A percentile compares a stretch with the other conserved stretches of the same genome.
These are phyloP conservation scores for Chrysochloris asiatica DNA, from an alignment of 2,113 vertebrate genomes.

Conservation along the genomic window DNA sequence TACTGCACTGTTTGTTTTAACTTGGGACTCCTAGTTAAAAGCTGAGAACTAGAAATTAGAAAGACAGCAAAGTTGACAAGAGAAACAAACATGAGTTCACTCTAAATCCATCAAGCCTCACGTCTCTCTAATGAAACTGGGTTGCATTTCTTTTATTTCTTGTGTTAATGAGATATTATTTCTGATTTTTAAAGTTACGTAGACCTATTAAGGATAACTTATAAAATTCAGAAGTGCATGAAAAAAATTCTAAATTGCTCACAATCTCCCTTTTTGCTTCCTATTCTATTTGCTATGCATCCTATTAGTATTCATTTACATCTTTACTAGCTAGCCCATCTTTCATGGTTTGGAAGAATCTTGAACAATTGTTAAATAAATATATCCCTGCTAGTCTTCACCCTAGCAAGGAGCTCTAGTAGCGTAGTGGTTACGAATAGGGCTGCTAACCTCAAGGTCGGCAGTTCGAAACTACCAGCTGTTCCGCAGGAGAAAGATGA, in stretches of 20 bases:
- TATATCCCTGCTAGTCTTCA: too few relatives aligned
- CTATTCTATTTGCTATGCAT: fast-evolving
- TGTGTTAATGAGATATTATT: background rate
- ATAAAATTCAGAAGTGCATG: background rate
- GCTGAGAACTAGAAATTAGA: background rate
- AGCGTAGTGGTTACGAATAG: too few relatives aligned
- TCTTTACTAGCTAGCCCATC: background rate
- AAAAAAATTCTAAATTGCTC: background rate
- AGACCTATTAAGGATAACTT: background rate
- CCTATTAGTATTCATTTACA: background rate
- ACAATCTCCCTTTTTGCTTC: background rate
- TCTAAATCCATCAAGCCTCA: background rate
- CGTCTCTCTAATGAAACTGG: background rate
- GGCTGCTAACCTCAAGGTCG: too few relatives aligned
- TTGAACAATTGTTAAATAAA: background rate
- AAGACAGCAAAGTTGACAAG: background rate
- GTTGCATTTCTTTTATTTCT: background rate
- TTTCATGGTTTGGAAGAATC: background rate
- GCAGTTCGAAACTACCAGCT: too few relatives aligned
- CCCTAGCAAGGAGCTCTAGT: too few relatives aligned
- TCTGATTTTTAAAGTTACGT: background rate
- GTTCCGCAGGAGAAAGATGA: too few relatives aligned
- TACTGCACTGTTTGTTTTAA: background rate
- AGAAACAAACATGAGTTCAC: background rate
- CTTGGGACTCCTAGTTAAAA: background rate